Evolutionary conservation across 2,888 invertebrate species (phyloP).

Genomic region (Nasonia oneida): DNA sequence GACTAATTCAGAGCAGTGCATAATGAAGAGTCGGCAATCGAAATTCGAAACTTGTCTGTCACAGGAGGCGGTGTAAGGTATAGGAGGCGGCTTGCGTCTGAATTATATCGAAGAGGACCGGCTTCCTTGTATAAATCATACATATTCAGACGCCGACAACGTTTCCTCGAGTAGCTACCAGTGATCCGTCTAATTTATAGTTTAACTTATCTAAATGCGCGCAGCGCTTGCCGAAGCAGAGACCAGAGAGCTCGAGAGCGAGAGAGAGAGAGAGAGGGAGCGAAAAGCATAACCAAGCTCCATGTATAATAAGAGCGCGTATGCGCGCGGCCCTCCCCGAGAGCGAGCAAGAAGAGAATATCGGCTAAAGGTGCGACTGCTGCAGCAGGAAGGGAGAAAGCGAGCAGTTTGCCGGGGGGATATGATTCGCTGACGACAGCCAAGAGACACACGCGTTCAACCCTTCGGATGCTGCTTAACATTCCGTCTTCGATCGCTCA

Average conservation of each 20-base stretch:
- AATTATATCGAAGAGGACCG: constrained; percentile 72
- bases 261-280: constrained; percentile 63
- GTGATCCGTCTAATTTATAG: constrained; percentile 79
- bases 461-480: constrained; percentile 77
- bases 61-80: background rate
- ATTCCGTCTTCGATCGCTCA: constrained; percentile 77
- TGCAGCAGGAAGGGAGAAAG: constrained; percentile 58
- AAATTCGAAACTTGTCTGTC: constrained; percentile 52
- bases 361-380: constrained; percentile 26
- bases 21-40: constrained; percentile 18
- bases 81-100: constrained; percentile 59
- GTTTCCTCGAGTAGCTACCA: constrained; percentile 77
- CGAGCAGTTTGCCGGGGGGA: constrained; percentile 24
- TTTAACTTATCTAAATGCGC: constrained; percentile 78
- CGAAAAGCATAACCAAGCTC: constrained; percentile 57
- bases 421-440: constrained; percentile 66
- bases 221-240: constrained; percentile 67
- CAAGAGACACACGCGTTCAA: constrained; percentile 71
- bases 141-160: constrained; percentile 76
- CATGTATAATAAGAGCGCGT: constrained; percentile 33
- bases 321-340: constrained; percentile 41
- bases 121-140: constrained; percentile 76
- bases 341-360: constrained; percentile 61
- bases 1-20: background rate
- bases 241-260: constrained; percentile 31